Evolutionary conservation across 2,113 vertebrate species (phyloP).

Genomic region (Corythaeola cristata): DNA sequence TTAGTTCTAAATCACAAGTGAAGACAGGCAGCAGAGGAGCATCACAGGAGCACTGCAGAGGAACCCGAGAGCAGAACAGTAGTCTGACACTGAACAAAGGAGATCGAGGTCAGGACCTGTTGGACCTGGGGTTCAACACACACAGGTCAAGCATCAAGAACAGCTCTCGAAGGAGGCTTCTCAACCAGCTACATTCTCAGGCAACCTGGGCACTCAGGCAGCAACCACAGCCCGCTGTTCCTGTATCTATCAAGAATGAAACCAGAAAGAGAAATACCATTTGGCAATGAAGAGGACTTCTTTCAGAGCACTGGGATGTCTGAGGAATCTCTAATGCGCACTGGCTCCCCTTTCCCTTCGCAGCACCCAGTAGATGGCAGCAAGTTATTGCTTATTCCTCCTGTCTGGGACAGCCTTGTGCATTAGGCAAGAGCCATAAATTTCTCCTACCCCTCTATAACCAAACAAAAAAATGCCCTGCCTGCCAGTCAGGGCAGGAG

Average conservation of each 20-base stretch:
- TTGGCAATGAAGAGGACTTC: neutral
- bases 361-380: constrained; percentile 78
- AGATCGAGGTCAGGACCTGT: neutral
- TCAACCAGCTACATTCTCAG: neutral
- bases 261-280: neutral
- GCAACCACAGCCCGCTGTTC: neutral
- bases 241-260: neutral
- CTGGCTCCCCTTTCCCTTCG: neutral
- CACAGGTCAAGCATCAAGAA: neutral
- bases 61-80: neutral
- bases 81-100: neutral
- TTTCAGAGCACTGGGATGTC: neutral
- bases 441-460: neutral
- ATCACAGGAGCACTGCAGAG: neutral
- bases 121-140: neutral
- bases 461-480: neutral
- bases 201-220: neutral
- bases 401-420: neutral
- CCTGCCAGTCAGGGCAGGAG: neutral
- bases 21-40: neutral
- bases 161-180: neutral
- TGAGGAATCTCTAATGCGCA: neutral
- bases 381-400: constrained; percentile 44
- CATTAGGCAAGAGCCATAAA: neutral
- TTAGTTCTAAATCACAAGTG: neutral